phyloP scores from a whole-genome alignment of 2,113 vertebrate genomes.

The Platichthys stellatus region DNA sequence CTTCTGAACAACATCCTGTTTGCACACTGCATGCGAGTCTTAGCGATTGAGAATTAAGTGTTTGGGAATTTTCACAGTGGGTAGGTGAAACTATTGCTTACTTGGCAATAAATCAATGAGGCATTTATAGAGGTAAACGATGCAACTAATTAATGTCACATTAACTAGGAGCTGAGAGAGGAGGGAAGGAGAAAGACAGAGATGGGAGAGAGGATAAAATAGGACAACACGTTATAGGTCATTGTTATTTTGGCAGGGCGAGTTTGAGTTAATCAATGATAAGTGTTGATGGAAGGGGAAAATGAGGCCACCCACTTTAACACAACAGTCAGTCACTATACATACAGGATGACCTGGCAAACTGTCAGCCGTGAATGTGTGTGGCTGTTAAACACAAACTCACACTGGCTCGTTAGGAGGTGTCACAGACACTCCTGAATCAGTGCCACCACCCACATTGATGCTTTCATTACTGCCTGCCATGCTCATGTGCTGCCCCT shows the following conservation, averaged over 20 bases:
- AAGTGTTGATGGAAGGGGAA: slow-evolving; percentile 49
- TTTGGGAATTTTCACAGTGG: neutral
- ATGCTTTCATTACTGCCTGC: slow-evolving; percentile 34
- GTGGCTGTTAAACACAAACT: neutral
- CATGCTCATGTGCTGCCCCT: slow-evolving; percentile 42
- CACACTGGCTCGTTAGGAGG: slow-evolving; percentile 33
- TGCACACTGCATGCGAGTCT: neutral
- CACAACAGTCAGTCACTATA: slow-evolving; percentile 19
- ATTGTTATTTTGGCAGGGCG: slow-evolving; percentile 26
- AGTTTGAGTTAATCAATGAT: slow-evolving; percentile 53
- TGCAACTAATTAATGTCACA: slow-evolving; percentile 67
- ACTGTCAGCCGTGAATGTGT: neutral
- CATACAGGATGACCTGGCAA: neutral
- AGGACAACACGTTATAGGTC: slow-evolving; percentile 33
- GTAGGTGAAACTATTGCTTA: slow-evolving; percentile 43
- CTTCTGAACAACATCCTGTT: neutral
- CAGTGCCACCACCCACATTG: slow-evolving; percentile 38
- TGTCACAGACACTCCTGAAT: slow-evolving; percentile 45
- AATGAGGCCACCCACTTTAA: slow-evolving; percentile 22
- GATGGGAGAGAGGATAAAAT: slow-evolving; percentile 28
- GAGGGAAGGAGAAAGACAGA: slow-evolving; percentile 2
- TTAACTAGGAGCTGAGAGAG: slow-evolving; percentile 53
- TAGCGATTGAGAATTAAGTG: slow-evolving; percentile 6
- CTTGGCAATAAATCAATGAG: slow-evolving; percentile 65
- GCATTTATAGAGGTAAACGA: slow-evolving; percentile 63